A percentile compares a stretch with the other conserved stretches of the same genome.
Evolutionary conservation across 2,888 invertebrate genomes (phyloP).

Genomic region (Plemyria rubiginata): DNA sequence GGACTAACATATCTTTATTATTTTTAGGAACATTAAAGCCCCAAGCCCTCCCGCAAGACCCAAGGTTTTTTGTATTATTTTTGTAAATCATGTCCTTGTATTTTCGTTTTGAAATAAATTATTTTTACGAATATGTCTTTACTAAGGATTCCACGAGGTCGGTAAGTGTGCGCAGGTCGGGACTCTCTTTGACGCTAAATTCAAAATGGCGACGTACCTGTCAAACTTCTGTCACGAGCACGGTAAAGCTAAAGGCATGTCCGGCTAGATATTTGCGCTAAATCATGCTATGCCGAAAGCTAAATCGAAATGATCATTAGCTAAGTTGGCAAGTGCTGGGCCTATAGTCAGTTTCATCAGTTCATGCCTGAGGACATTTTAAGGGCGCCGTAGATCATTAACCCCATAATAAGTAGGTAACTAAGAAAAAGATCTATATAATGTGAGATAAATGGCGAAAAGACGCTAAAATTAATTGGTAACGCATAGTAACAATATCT

Average conservation of each 20-base stretch:
- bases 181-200: constrained; percentile 37
- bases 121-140: constrained; percentile 64
- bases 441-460: too few relatives aligned
- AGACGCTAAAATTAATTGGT: too few relatives aligned
- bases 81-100: constrained; percentile 31
- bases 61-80: constrained; percentile 37
- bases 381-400: neutral
- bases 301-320: neutral
- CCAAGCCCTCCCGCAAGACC: constrained; percentile 26
- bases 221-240: constrained; percentile 40
- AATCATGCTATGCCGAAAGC: constrained; percentile 14
- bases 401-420: neutral
- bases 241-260: constrained; percentile 46
- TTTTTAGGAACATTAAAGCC: constrained; percentile 39
- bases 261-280: constrained; percentile 16
- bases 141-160: constrained; percentile 79
- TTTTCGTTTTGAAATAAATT: constrained; percentile 45
- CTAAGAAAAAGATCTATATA: neutral
- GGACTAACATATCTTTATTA: constrained; percentile 16
- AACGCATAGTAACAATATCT: constrained; percentile 6
- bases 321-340: neutral
- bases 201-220: constrained; percentile 38
- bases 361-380: constrained; percentile 6
- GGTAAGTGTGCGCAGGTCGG: constrained; percentile 68
- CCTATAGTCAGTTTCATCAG: neutral